Base-by-base conservation (phyloP, 1,140 invertebrate genomes). In the Heliconius himera region DNA sequence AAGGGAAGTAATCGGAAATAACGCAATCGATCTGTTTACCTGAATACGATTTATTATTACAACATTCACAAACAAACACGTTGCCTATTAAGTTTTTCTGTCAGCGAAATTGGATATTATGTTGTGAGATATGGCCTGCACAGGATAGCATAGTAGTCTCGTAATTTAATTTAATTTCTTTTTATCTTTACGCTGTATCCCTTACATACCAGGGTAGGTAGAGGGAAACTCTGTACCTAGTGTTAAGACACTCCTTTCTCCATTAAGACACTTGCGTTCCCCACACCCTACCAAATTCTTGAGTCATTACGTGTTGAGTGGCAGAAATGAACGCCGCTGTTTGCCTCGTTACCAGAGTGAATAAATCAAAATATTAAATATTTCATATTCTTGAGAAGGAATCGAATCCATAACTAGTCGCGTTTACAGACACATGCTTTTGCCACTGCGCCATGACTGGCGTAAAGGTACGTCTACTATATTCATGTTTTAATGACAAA, bases 21-120 rank as follows among this genome's bases (percentile, higher is more conserved):
- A 22, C 13, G 60, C 70, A 75, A 83, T 84, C 83, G 82, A 85
- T 78, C 82, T 85, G 84, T 85, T 85, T 85, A 83, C 82, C 79
- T 81, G 82, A 46, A 54, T 29, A 75, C 82, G 84, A 85, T 85
- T 84, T 84, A 85, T 84, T 77, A 81, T 77, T 81, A 80, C 76
- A 78, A 84, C 77, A 84, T 76, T 82, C 70, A 18, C 74, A 83
- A 82, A 81, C 81, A 84, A 84, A 83, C 82, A 76, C 77, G 77
- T 81, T 73, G 75, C 41, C 73, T 80, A 80, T 75, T 75, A 80
- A 74, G 56, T 79, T 79, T 74, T 74, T 71, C 46, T 71, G 60
- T 77, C 66, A 60, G 70, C 60, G 70, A 71, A 71, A 71, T 70
- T 72, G 41, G 66, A 70, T 77, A 66, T 56, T 56, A 22, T 66